Base-by-base conservation (phyloP, 2,113 vertebrate genomes). In the Salvelinus alpinus region DNA sequence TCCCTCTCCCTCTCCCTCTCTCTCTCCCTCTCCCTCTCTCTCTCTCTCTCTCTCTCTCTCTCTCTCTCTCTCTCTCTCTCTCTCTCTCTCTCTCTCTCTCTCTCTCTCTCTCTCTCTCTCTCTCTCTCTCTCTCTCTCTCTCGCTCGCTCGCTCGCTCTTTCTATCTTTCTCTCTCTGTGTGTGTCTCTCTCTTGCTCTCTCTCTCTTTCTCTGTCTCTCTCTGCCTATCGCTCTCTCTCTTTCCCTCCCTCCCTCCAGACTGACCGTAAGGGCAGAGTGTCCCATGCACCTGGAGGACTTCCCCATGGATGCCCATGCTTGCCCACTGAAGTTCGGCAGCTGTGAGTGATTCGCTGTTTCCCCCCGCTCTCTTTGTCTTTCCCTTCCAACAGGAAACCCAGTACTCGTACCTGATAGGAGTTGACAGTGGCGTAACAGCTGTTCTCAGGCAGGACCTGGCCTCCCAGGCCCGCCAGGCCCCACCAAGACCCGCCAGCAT, bases 291-390 rank as follows among this genome's bases (percentile, higher is more conserved):
- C 90, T 95, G 65, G 94, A 94, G 64, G 94, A 95, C 86, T 95
- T 95, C 78, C 94, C 94, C 3, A 95, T 95, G 94, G 94, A 95
- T 70, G 94, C 93, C 64, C 94, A 95, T 72, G 93, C 94, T 16
- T 95, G 94, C 87, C 94, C 94, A 11, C 87, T 95, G 44, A 95
- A 95, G 86, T 95, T 94, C 76, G 94, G 94, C 87, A 94, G 94
- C 84, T 95, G 94, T 95, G 89, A 94, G 94, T 93, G 73, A 14
- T 38, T 62, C 27, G 51, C 47, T 64, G 47, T 51, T 18, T 47
- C 13, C 44, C 77, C 24, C 48, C 48, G 62, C 22, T 70, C 72
- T 72, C 25, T 22, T 59, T 71, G 0, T 8, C 57, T 64, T 70
- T 70, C 64, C 13, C 54, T 24, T 70, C 62, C 18, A 59, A 83